Base-by-base conservation (phyloP, 2,888 invertebrate species). In the Hydroisotoma schaefferi region DNA sequence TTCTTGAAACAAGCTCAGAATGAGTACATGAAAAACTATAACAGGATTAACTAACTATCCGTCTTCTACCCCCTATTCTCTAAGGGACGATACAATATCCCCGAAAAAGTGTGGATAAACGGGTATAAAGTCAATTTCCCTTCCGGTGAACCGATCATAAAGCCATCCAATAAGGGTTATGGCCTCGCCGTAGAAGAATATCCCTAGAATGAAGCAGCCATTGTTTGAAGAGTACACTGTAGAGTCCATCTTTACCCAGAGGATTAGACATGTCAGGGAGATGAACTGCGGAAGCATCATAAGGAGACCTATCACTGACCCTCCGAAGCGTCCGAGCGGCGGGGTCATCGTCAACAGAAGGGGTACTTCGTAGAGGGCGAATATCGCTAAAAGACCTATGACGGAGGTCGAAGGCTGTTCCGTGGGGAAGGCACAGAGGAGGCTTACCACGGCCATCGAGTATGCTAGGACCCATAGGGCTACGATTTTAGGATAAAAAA, bases 51-150 rank as follows among this genome's bases (percentile, higher is more conserved):
- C n/a, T n/a, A n/a, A n/a, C n/a, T n/a, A n/a, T n/a, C n/a, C n/a
- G n/a, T n/a, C n/a, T n/a, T n/a, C n/a, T n/a, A n/a, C n/a, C n/a
- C n/a, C n/a, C n/a, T n/a, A n/a, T n/a, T n/a, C n/a, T n/a, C n/a
- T n/a, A n/a, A n/a, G n/a, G 23, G 56, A 56, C 1, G 56, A 28
- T 26, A 49, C 57, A 6, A 63, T 26, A 54, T 69, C 67, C 5
- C 70, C 72, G 26, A 70, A 67, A 23, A 70, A 66, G 46, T 72
- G 72, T 8, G 72, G 72, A 54, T 72, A 72, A 6, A 52, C 55
- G 2, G 70, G 57, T 4, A 72, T 59, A 28, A 66, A 67, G 29
- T 72, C 69, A 46, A 64, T 62, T 8, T 72, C 72, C 25, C 64
- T 60, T 22, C 63, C 66, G 12, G 58, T 53, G 22, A 66, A 66